Base-by-base conservation (phyloP, 2,888 invertebrate genomes). In the Amblyjoppa fuscipennis region DNA sequence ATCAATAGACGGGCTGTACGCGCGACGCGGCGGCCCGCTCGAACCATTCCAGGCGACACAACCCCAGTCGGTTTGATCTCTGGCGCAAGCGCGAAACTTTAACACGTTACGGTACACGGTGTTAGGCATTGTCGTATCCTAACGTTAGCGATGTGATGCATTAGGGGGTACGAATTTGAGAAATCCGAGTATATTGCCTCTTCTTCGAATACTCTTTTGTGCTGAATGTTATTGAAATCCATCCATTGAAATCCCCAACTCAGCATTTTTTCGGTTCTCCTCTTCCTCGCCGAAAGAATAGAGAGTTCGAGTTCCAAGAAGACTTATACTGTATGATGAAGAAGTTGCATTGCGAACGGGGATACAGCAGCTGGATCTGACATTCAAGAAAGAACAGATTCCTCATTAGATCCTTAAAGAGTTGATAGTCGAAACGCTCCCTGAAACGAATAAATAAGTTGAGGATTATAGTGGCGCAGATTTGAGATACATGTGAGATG, bases 31-130 rank as follows among this genome's bases (percentile, higher is more conserved):
- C 71, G 59, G 76, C 83, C 73, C 85, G 76, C 92, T 90, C 91
- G 89, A 91, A 89, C 90, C 90, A 91, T 91, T 92, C 92, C 92
- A 91, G 91, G 92, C 92, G 91, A 92, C 92, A 92, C 89, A 90
- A 84, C 80, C 83, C 78, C 89, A 87, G 85, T 87, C 83, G 89
- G 90, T 90, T 90, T 91, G 90, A 92, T 92, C 91, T 90, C 90
- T 88, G 88, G 92, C 92, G 92, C 92, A 92, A 87, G 90, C 92
- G 91, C 89, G 74, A 87, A 88, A 88, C 87, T 88, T 87, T 84
- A 59, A 83, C 81, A 83, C 38, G 51, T 76, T 73, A 70, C 69
- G 11, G 25, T 59, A 59, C 28, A 69, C 77, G 56, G 76, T 77
- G 41, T 75, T 49, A 59, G 64, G 79, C 34, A 70, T 81, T 64